A percentile compares a stretch with the other conserved stretches of the same genome.
phyloP scores from a whole-genome alignment of 2,113 vertebrate species.

The Oreochromis niloticus region DNA sequence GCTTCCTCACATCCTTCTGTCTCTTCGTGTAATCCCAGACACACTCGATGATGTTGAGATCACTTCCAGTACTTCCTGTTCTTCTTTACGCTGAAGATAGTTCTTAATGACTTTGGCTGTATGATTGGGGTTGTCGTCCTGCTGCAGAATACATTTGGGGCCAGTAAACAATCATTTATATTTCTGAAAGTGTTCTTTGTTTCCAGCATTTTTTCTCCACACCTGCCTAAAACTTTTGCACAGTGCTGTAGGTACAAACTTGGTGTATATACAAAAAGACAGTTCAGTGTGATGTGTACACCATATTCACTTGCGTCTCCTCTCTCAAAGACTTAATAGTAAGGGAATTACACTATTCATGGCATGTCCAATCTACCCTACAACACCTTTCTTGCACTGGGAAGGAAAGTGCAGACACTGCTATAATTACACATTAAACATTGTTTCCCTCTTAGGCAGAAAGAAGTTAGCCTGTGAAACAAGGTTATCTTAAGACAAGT shows the following conservation, averaged over 20 bases:
- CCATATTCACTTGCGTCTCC: background rate
- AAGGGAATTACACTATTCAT: background rate
- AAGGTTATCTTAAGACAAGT: background rate
- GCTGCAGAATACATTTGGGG: background rate
- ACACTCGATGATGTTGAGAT: background rate
- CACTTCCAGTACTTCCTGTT: background rate
- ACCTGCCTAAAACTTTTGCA: background rate
- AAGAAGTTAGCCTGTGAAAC: background rate
- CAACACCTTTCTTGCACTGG: background rate
- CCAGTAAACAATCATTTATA: background rate
- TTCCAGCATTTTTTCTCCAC: accelerated
- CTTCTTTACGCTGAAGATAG: background rate
- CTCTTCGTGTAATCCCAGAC: background rate
- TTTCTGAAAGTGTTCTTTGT: background rate
- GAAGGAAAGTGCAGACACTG: background rate
- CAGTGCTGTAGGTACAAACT: background rate
- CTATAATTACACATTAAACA: background rate
- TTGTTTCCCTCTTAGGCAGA: background rate
- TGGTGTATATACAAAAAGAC: background rate
- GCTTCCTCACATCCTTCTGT: background rate
- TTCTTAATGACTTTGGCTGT: background rate
- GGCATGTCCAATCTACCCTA: background rate
- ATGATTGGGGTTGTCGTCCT: background rate
- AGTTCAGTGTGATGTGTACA: background rate
- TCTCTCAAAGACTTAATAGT: background rate